A percentile compares a stretch with the other conserved stretches of the same genome.
These are phyloP conservation scores for Palythoa heliodiscus DNA, from an alignment of 92 coral and sea anemone species.

Conservation along the genomic window DNA sequence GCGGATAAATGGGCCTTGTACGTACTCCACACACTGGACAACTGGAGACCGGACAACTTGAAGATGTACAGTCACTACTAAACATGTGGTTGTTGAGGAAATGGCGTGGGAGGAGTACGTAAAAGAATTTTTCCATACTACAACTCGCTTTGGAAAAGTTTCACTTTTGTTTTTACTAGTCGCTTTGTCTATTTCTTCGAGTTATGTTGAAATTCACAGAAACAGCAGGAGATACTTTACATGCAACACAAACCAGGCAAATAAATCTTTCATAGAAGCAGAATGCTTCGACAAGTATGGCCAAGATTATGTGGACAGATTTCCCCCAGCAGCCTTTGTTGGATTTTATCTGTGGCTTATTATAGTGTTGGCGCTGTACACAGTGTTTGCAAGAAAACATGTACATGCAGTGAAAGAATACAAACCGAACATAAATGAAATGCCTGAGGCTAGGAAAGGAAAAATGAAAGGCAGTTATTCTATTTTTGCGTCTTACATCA, in stretches of 20 bases:
- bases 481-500: background rate
- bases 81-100: background rate
- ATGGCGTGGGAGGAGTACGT: background rate
- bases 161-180: background rate
- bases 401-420: background rate
- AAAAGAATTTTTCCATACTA: background rate
- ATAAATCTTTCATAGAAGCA: background rate
- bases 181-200: background rate
- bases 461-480: background rate
- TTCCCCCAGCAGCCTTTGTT: background rate
- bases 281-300: constrained; percentile 21
- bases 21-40: background rate
- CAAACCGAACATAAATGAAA: background rate
- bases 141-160: background rate
- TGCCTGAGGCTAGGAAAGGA: background rate
- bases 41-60: background rate
- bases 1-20: too few relatives aligned
- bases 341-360: background rate
- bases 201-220: background rate
- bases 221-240: background rate
- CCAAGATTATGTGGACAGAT: constrained; percentile 1
- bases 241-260: constrained; percentile 5
- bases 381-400: constrained; percentile 11
- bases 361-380: background rate
- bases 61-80: background rate